phyloP scores from a whole-genome alignment of 2,888 invertebrate genomes.

The Rotaria macrura region DNA sequence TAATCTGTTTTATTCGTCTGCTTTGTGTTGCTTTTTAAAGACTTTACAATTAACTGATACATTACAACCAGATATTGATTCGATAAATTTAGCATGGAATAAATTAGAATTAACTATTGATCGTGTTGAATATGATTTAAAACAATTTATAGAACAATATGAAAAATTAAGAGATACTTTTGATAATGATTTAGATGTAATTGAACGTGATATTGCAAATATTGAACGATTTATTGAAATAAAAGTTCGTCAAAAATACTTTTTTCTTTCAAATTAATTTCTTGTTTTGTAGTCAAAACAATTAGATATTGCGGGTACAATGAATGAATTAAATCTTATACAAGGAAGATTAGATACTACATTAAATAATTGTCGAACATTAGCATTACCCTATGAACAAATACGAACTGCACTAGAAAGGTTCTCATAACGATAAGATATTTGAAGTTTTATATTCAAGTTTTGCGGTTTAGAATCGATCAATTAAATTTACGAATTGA shows the following conservation, averaged over 20 bases:
- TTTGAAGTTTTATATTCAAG: not conserved
- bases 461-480: not conserved
- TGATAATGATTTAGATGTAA: not conserved
- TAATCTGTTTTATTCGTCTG: not conserved
- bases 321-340: not conserved
- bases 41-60: not conserved
- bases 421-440: not conserved
- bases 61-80: not conserved
- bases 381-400: not conserved
- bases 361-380: conserved; percentile 4
- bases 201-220: not conserved
- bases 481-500: not conserved
- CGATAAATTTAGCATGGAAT: not conserved
- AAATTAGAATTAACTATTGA: not conserved
- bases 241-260: not conserved
- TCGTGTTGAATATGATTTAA: not conserved
- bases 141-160: not conserved
- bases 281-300: not conserved
- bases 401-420: not conserved
- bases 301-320: not conserved
- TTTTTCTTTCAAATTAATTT: not conserved
- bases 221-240: not conserved
- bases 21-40: not conserved
- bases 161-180: not conserved
- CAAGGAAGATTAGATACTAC: not conserved